Base-by-base conservation (phyloP, 2,797 vertebrate genomes). In the Crax fasciolata region DNA sequence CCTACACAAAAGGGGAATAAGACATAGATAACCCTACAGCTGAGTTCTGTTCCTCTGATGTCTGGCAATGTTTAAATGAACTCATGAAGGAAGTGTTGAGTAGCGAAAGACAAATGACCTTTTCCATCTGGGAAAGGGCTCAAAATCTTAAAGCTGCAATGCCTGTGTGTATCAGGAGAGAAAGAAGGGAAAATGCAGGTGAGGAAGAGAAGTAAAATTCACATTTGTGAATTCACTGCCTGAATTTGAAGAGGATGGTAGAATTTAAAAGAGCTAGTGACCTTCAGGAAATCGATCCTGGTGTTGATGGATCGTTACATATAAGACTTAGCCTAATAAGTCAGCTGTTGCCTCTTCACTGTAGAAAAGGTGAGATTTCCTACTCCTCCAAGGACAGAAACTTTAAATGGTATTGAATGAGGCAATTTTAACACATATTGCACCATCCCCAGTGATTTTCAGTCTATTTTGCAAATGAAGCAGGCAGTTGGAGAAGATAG, bases 21-120 rank as follows among this genome's bases (percentile, higher is more conserved):
- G 95, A 75, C 92, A 93, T 57, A 97, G 97, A 97, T 96, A 96
- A 89, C 84, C 87, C 95, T 94, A 94, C 96, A 97, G 96, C 94
- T 92, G 94, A 97, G 92, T 88, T 80, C 91, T 96, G 96, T 97
- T 96, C 95, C 94, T 95, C 96, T 96, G 94, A 94, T 96, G 96
- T 93, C 96, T 97, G 97, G 96, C 97, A 96, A 84, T 77, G 97
- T 96, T 97, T 97, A 97, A 97, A 97, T 97, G 97, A 97, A 97
- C 95, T 96, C 96, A 97, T 86, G 96, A 95, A 97, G 92, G 88
- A 97, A 97, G 96, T 96, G 97, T 97, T 97, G 97, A 97, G 84
- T 95, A 96, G 97, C 8, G 86, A 97, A 96, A 98, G 97, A 97
- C 97, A 94, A 97, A 96, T 97, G 95, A 97, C 96, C 95, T 97